Conservation (phyloP, 2,113 vertebrate genomes). For the Hyaena hyaena region DNA sequence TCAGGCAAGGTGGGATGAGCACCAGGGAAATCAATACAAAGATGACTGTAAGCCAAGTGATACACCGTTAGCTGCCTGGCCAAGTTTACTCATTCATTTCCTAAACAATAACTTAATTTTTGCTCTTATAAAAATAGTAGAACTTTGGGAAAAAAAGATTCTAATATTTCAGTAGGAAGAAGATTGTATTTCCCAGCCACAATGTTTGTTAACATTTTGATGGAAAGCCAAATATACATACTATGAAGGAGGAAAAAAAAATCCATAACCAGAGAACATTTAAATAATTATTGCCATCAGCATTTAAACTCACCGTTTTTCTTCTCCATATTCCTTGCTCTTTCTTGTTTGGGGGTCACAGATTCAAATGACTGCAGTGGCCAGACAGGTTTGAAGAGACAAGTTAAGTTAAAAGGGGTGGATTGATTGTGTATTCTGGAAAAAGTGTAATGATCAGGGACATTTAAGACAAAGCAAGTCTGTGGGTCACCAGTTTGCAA, state of each 20-base stretch:
- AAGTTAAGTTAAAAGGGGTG: background rate
- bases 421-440: background rate
- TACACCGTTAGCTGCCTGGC: background rate
- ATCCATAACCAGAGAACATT: background rate
- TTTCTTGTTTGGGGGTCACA: background rate
- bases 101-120: background rate
- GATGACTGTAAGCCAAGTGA: background rate
- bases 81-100: slow-evolving; percentile 18
- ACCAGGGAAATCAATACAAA: background rate
- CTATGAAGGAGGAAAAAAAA: background rate
- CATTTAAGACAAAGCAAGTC: background rate
- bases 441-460: background rate
- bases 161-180: slow-evolving; percentile 12
- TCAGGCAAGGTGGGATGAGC: background rate
- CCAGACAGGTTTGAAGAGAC: background rate
- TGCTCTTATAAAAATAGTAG: background rate
- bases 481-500: background rate
- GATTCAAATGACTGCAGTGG: background rate
- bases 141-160: background rate
- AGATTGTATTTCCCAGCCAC: background rate
- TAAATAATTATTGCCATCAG: background rate
- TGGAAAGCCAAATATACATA: background rate
- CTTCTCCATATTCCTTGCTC: background rate
- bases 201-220: background rate
- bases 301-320: background rate